These are phyloP conservation scores for Drosophila monieri DNA, from an alignment of 2,888 invertebrate species.

Conservation along the genomic window DNA sequence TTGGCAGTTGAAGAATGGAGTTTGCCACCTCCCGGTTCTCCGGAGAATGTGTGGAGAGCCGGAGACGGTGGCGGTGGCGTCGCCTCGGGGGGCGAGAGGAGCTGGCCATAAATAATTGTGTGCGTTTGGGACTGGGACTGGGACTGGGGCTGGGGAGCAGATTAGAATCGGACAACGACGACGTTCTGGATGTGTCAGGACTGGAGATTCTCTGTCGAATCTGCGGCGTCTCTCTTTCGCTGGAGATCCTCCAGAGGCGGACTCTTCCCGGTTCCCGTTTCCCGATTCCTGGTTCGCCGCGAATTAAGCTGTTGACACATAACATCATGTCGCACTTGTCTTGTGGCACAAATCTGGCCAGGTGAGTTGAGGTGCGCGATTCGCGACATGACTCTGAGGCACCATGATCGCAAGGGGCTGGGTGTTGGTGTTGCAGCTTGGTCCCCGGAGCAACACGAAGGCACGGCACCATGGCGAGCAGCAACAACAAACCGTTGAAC, in stretches of 20 bases:
- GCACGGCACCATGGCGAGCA: slow-evolving; percentile 68
- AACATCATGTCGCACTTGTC: slow-evolving; percentile 83
- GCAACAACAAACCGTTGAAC: slow-evolving; percentile 55
- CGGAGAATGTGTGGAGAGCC: background rate
- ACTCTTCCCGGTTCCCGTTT: slow-evolving; percentile 5
- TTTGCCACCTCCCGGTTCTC: background rate
- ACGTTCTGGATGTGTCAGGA: slow-evolving; percentile 11
- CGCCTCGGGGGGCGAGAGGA: slow-evolving; percentile 1
- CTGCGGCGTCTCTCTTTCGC: background rate
- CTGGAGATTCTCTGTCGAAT: background rate
- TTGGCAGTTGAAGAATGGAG: too few relatives aligned
- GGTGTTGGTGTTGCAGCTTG: slow-evolving; percentile 37
- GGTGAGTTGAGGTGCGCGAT: slow-evolving; percentile 71
- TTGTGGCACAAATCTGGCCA: slow-evolving; percentile 78
- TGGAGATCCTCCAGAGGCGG: slow-evolving; percentile 11
- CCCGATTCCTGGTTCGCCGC: slow-evolving; percentile 64
- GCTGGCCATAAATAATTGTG: slow-evolving; percentile 40
- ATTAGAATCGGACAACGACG: slow-evolving; percentile 38
- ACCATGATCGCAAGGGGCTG: slow-evolving; percentile 7
- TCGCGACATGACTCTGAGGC: slow-evolving; percentile 62
- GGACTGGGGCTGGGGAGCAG: slow-evolving; percentile 11
- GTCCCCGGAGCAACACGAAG: slow-evolving; percentile 56
- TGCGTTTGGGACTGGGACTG: slow-evolving; percentile 23
- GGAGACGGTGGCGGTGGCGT: background rate
- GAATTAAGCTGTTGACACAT: slow-evolving; percentile 84